Base-by-base conservation (phyloP, 2,888 invertebrate genomes). In the Dryobota labecula region DNA sequence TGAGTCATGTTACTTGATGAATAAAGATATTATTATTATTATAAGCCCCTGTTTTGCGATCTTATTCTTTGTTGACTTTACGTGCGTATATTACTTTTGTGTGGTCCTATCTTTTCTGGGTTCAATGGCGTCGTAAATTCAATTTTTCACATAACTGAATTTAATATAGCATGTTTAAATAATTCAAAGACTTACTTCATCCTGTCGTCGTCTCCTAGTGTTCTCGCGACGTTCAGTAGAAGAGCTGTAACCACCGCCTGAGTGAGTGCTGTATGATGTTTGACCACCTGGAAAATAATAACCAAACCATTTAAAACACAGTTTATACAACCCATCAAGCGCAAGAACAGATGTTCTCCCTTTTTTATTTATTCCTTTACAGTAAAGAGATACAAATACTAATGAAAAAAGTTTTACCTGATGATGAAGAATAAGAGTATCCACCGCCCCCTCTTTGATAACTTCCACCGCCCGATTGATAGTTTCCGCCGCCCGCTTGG, bases 401-500 rank as follows among this genome's bases (percentile, higher is more conserved):
- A 49, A 49, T 24, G 24, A 2, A 51, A 27, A 47, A 51, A 51
- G 27, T 15, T 30, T 84, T 86, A 94, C 95, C 94, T 88, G 94
- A 92, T 72, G 88, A 89, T 27, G 94, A 92, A 60, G 94, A 94
- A 74, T 95, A 94, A 2, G 94, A 93, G 74, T 94, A 94, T 78
- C 92, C 92, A 49, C 90, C 88, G 33, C 83, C 79, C 66, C 84
- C 78, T 49, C 66, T 68, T 56, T 89, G 89, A 36, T 78, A 83
- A 18, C 73, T 80, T 6, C 90, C 88, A 36, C 83, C 79, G 66
- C 84, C 78, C 47, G 65, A 67, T 57, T 89, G 89, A 33, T 78
- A 83, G 15, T 72, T 62, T 6, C 70, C 64, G 5, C 79, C 82
- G 0, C 72, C 82, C n/a, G 71, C 73, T 66, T 87, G 89, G 20